Conservation (phyloP, 2,113 vertebrate genomes). For the Symphodus melops region DNA sequence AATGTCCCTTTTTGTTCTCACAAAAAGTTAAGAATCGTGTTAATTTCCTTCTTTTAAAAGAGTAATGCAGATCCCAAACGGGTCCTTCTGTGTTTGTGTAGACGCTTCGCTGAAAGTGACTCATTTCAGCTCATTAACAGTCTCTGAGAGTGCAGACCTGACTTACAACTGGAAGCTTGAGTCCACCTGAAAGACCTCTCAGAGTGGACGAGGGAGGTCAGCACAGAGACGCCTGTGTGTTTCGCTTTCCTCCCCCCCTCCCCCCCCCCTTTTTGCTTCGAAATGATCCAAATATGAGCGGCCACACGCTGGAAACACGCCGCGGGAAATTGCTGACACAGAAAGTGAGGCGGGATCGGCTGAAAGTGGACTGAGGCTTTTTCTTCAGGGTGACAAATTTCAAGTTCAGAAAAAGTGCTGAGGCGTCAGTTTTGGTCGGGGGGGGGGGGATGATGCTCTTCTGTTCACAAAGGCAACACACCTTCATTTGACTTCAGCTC, state of each 20-base stretch:
- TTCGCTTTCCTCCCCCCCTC: slow-evolving; percentile 45
- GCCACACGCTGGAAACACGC: slow-evolving; percentile 55
- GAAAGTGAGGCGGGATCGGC: slow-evolving; percentile 34
- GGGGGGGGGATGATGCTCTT: slow-evolving; percentile 33
- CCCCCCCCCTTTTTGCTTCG: no score
- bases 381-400: slow-evolving; percentile 65
- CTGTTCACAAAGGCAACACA: slow-evolving; percentile 16
- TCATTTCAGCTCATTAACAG: slow-evolving; percentile 48
- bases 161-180: slow-evolving; percentile 21
- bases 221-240: slow-evolving; percentile 68
- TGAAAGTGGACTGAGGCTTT: slow-evolving; percentile 59
- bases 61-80: not conserved
- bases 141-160: slow-evolving; percentile 36
- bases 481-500: not conserved
- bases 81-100: not conserved
- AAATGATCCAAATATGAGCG: slow-evolving; percentile 59
- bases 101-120: not conserved
- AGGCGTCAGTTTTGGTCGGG: slow-evolving; percentile 44
- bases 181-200: slow-evolving; percentile 66
- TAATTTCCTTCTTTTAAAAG: not conserved
- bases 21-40: not conserved
- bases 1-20: slow-evolving; percentile 37
- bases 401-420: slow-evolving; percentile 58
- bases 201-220: slow-evolving; percentile 47
- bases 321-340: slow-evolving; percentile 62